Percentiles rank a stretch among this genome's conserved stretches.
Evolutionary conservation across 2,888 invertebrate genomes (phyloP).

Genomic region (Xestia c-nigrum): DNA sequence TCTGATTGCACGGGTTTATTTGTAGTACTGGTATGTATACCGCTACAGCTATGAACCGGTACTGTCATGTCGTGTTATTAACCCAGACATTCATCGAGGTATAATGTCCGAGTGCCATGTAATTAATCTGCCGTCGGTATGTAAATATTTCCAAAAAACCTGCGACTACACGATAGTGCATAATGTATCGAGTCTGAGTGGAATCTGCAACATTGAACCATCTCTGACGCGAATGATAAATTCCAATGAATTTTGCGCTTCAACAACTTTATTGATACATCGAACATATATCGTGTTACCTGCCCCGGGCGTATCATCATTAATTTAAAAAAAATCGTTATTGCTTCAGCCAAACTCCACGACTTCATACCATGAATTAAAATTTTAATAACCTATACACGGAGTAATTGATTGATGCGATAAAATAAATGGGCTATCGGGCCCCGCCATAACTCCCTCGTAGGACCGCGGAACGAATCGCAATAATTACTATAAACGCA

Average conservation of each 20-base stretch:
- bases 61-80: constrained; percentile 33
- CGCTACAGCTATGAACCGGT: constrained; percentile 23
- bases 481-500: constrained; percentile 77
- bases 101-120: constrained; percentile 27
- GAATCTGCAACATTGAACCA: constrained; percentile 73
- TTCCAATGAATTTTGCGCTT: constrained; percentile 85
- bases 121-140: constrained; percentile 40
- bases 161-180: constrained; percentile 37
- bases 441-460: constrained; percentile 70
- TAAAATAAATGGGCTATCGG: constrained; percentile 82
- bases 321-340: constrained; percentile 83
- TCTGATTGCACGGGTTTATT: constrained; percentile 57
- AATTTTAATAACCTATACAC: constrained; percentile 82
- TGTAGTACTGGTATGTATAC: constrained; percentile 44
- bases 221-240: constrained; percentile 79
- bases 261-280: constrained; percentile 86
- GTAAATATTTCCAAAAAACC: constrained; percentile 39
- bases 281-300: constrained; percentile 82
- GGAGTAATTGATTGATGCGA: constrained; percentile 85
- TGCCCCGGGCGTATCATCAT: constrained; percentile 82
- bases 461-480: constrained; percentile 79
- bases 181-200: constrained; percentile 49
- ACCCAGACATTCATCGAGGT: constrained; percentile 33
- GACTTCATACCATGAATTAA: constrained; percentile 79
- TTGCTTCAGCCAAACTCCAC: constrained; percentile 76